Evolutionary conservation across 2,888 invertebrate genomes (phyloP), one percentile per base, ranked within the genome.

Genomic region (Liodrosophila aerea): DNA sequence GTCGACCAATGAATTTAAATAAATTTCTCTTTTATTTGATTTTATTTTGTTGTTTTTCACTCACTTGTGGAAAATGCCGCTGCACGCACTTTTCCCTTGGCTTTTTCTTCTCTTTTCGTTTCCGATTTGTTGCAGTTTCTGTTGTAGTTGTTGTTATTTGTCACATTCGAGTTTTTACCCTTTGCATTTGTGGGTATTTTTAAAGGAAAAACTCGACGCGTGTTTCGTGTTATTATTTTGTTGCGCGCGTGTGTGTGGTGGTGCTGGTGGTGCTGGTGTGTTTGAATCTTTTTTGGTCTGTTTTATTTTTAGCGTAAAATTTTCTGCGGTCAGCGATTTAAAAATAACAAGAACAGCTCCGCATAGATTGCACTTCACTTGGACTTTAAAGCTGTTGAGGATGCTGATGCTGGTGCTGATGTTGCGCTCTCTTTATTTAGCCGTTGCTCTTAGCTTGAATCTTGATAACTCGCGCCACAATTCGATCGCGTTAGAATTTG

Each of bases 251-350:
- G 52, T 45, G 29, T 44, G 33, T 61, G 37, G 22, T 46, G n/a
- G n/a, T n/a, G n/a, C 34, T 41, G 30, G 46, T 57, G 43, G 49
- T 63, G 51, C 49, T 51, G 41, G 44, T 60, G 45, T 64, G 13
- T 61, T 52, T 59, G 50, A n/a, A 53, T 61, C 51, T 56, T 61
- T 54, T 61, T 59, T 76, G 59, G 75, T 83, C 73, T 59, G 77
- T 64, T 74, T 68, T 74, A 80, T 85, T 85, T 80, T 59, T 74
- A 85, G 83, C 63, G 43, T 58, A 40, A 56, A 63, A 72, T 68
- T 57, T 67, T 81, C 72, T 83, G 78, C 78, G 78, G 83, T 80
- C 78, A 80, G 85, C 83, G 57, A 49, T 74, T 85, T 80, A 85
- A 62, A 80, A 82, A 80, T 80, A 80, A 78, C 83, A 81, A 58